Percentiles rank a stretch among this genome's conserved stretches.
Conservation (phyloP, 1,140 invertebrate genomes). For the Macrobrachium nipponense region DNA sequence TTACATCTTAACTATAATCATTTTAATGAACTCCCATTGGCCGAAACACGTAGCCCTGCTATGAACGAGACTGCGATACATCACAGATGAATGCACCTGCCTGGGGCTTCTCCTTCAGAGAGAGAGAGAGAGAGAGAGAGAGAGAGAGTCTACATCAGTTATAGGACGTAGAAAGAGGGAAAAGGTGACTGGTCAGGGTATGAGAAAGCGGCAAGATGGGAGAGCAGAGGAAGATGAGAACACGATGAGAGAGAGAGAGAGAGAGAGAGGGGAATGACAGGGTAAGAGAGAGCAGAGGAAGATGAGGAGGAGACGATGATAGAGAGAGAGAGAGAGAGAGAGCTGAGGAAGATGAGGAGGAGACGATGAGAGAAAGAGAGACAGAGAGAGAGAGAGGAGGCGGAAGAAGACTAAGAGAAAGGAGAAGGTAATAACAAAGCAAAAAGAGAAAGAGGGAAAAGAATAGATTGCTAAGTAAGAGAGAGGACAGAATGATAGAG, state of each 20-base stretch:
- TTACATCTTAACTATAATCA: no score
- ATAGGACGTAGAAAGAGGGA: background rate
- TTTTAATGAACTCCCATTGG: no score
- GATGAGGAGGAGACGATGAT: background rate
- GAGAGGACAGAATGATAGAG: no score
- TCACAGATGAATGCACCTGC: background rate
- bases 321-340: background rate
- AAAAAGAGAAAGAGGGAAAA: no score
- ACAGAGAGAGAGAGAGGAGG: no score
- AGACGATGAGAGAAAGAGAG: background rate
- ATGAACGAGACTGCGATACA: no score
- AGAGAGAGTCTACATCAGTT: background rate
- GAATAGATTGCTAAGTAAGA: no score
- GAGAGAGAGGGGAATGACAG: constrained; percentile 21
- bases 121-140: constrained; percentile 24
- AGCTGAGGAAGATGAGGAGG: no score
- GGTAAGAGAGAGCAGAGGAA: background rate
- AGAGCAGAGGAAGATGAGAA: no score
- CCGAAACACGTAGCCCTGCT: no score
- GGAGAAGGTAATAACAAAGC: no score
- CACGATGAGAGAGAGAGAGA: constrained; percentile 34
- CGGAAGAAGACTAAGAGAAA: no score
- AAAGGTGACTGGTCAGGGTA: background rate
- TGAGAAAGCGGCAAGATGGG: background rate
- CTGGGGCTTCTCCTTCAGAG: background rate